Evolutionary conservation across 2,888 invertebrate genomes (phyloP).

Genomic region (Pristionchus maxplancki): DNA sequence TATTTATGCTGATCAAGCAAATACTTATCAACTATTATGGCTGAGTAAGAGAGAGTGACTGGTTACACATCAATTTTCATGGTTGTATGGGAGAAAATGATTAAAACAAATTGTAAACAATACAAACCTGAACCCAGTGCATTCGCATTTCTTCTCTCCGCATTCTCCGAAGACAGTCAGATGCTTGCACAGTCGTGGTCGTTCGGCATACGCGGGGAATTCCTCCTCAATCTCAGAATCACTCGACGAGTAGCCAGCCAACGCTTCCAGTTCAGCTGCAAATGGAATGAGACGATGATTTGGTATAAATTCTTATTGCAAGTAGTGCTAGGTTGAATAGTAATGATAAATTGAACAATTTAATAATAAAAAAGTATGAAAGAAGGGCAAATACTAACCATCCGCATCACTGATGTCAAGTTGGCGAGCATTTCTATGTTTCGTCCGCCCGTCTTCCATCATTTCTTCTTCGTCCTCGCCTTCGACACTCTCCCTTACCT

Average conservation of each 20-base stretch:
- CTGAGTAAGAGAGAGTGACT: too few relatives aligned
- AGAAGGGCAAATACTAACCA: neutral
- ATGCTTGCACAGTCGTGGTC: constrained; percentile 24
- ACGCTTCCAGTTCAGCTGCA: neutral
- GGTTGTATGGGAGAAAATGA: too few relatives aligned
- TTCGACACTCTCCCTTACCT: neutral
- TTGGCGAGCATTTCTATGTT: neutral
- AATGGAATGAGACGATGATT: too few relatives aligned
- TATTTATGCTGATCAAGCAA: neutral
- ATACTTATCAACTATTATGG: too few relatives aligned
- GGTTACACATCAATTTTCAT: too few relatives aligned
- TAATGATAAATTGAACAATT: neutral
- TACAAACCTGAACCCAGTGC: constrained; percentile 6
- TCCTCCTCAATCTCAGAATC: neutral
- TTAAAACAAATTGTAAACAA: neutral
- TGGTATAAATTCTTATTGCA: too few relatives aligned
- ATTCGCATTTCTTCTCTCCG: neutral
- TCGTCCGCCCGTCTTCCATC: neutral
- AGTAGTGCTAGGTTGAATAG: too few relatives aligned
- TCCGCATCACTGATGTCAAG: neutral
- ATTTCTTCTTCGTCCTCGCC: neutral
- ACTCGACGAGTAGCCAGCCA: neutral
- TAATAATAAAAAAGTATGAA: neutral
- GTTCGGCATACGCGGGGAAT: neutral
- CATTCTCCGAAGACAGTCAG: neutral